Evolutionary conservation across 2,113 vertebrate species (phyloP).

Genomic region (Corydoras sp.): DNA sequence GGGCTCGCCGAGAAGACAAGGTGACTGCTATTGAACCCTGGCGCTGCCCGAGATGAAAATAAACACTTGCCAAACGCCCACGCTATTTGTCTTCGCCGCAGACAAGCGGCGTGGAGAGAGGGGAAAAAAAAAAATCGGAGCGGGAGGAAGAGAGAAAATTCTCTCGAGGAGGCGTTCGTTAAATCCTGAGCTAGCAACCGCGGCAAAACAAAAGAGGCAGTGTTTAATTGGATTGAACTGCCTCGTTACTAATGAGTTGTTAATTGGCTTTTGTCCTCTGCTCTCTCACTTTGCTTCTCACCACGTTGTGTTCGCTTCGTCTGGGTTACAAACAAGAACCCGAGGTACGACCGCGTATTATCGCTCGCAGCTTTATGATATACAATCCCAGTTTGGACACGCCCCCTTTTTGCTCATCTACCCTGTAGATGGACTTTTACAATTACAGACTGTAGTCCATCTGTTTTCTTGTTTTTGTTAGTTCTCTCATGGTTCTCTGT

Average conservation of each 20-base stretch:
- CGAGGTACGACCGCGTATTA: constrained; percentile 25
- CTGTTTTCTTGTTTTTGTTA: too few relatives aligned
- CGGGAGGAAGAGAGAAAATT: not conserved
- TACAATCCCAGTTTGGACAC: too few relatives aligned
- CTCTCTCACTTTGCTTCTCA: constrained; percentile 43
- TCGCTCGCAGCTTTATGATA: constrained; percentile 1
- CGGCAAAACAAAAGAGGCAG: constrained; percentile 26
- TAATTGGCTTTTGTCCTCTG: constrained; percentile 63
- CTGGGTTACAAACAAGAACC: constrained; percentile 48
- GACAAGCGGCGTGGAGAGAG: constrained; percentile 23
- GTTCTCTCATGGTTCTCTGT: too few relatives aligned
- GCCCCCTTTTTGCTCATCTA: too few relatives aligned
- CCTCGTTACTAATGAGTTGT: constrained; percentile 62
- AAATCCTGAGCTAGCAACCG: constrained; percentile 42
- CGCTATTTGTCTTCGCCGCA: constrained; percentile 43
- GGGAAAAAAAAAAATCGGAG: constrained; percentile 43
- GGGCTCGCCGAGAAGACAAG: constrained; percentile 28
- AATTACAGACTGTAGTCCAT: too few relatives aligned
- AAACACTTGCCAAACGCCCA: constrained; percentile 41
- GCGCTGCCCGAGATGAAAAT: constrained; percentile 39
- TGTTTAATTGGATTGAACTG: constrained; percentile 59
- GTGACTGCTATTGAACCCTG: constrained; percentile 39
- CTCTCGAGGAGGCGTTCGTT: constrained; percentile 38
- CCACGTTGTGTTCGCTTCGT: constrained; percentile 48
- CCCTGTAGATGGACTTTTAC: too few relatives aligned